Evolutionary conservation across 92 coral and sea anemone species (phyloP).

Genomic region (Plumapathes pennacea): DNA sequence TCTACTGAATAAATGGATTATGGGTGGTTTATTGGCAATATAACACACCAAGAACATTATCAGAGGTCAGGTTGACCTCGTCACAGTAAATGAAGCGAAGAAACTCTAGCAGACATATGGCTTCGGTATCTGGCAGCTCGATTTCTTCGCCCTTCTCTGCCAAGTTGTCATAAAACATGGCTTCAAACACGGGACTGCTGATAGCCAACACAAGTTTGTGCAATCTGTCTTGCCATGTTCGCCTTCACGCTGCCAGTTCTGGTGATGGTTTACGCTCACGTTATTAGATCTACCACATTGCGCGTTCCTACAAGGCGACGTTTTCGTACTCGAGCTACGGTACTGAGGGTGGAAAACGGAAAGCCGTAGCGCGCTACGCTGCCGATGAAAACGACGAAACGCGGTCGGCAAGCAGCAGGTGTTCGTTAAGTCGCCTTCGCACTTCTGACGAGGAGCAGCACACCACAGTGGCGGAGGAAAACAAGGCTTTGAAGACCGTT

Average conservation of each 20-base stretch:
- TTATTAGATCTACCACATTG: constrained; percentile 23
- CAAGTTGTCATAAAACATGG: constrained; percentile 43
- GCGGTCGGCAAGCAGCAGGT: neutral
- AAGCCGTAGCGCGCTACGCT: too few relatives aligned
- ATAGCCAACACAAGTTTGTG: too few relatives aligned
- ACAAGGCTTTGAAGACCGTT: constrained; percentile 34
- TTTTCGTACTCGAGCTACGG: neutral
- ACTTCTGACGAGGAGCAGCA: neutral
- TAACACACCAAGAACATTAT: constrained; percentile 48
- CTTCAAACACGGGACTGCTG: constrained; percentile 42
- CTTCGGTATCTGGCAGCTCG: too few relatives aligned
- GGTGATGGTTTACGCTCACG: constrained; percentile 19
- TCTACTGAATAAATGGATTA: constrained; percentile 35
- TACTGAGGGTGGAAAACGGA: neutral
- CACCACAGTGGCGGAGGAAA: neutral
- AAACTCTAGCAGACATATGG: constrained; percentile 44
- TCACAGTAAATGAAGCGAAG: constrained; percentile 60
- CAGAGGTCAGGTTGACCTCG: constrained; percentile 50
- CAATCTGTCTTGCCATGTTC: constrained; percentile 10
- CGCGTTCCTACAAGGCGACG: neutral
- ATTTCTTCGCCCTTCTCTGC: too few relatives aligned
- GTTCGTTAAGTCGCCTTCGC: neutral
- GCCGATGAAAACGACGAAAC: neutral
- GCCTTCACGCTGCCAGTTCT: constrained; percentile 20
- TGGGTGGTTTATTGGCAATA: too few relatives aligned